Conservation (phyloP, 1,140 invertebrate genomes). For the Danaus melanippus region DNA sequence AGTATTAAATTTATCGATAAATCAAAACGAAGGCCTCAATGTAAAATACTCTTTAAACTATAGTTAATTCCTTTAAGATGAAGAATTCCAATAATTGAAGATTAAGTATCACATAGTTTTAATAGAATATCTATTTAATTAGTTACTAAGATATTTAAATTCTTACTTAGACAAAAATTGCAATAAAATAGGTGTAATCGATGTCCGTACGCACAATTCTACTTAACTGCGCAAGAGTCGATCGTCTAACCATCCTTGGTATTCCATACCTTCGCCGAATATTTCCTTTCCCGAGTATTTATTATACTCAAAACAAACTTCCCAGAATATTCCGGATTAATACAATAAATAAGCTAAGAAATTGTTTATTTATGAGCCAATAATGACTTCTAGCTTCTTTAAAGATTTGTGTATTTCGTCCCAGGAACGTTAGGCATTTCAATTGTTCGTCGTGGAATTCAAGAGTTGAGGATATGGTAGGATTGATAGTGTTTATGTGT, state of each 20-base stretch:
- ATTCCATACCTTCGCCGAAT: constrained; percentile 40
- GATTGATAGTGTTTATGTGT: not conserved
- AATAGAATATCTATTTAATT: not conserved
- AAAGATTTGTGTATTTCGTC: constrained; percentile 20
- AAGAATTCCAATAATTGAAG: no score
- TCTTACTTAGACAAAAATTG: constrained; percentile 34
- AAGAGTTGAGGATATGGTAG: not conserved
- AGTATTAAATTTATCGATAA: no score
- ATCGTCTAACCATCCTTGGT: constrained; percentile 31
- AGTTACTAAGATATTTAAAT: constrained; percentile 18
- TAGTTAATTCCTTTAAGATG: no score
- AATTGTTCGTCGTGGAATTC: constrained; percentile 2
- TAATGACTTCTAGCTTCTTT: constrained; percentile 16
- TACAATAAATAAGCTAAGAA: constrained; percentile 28
- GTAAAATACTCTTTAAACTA: no score
- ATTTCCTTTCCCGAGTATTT: constrained; percentile 37
- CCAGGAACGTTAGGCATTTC: constrained; percentile 6
- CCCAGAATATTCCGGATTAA: constrained; percentile 30
- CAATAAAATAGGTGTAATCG: constrained; percentile 52
- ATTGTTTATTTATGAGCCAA: constrained; percentile 32
- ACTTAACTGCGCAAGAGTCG: constrained; percentile 48
- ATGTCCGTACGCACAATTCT: constrained; percentile 50
- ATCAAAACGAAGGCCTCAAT: no score
- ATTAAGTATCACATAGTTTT: no score
- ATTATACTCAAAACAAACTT: constrained; percentile 33